Conservation (phyloP, 2,888 invertebrate species). For the Ephialtes manifestator region DNA sequence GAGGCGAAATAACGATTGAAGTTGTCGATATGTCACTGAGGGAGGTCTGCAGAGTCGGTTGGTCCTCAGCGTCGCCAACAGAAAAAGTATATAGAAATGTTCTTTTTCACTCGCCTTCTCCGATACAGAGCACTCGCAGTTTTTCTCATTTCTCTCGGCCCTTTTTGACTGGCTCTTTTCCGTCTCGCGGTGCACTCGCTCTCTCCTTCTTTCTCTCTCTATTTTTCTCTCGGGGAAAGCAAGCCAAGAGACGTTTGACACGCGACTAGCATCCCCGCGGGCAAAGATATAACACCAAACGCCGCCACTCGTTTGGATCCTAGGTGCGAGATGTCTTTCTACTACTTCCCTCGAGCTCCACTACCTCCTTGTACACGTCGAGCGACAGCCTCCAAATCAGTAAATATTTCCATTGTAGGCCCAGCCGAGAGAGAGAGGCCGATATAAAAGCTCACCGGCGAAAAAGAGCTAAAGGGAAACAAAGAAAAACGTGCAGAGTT, state of each 20-base stretch:
- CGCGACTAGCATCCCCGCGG: constrained; percentile 32
- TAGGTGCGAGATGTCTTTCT: constrained; percentile 42
- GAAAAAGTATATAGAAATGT: constrained; percentile 30
- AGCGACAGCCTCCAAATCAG: constrained; percentile 33
- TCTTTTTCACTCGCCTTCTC: constrained; percentile 17
- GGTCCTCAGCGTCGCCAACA: constrained; percentile 15
- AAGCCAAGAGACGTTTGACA: constrained; percentile 57
- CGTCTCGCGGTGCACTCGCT: constrained; percentile 13
- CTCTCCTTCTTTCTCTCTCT: not conserved
- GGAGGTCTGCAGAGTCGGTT: not conserved
- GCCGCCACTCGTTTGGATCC: constrained; percentile 55
- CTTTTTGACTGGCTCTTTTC: constrained; percentile 8
- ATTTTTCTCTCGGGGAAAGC: constrained; percentile 2
- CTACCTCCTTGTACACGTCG: constrained; percentile 36
- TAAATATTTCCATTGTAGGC: constrained; percentile 61
- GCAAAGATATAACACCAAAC: constrained; percentile 29
- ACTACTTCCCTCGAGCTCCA: constrained; percentile 20
- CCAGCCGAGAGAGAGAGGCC: not conserved
- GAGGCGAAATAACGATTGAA: constrained; percentile 44
- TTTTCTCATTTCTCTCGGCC: constrained; percentile 25
- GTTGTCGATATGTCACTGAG: constrained; percentile 59
- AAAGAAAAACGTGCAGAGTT: constrained; percentile 51
- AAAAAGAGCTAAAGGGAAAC: constrained; percentile 23
- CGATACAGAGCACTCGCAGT: constrained; percentile 26
- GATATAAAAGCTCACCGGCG: not conserved